These are phyloP conservation scores for Apaloderma vittatum DNA, from an alignment of 2,113 vertebrate species.

Conservation along the genomic window DNA sequence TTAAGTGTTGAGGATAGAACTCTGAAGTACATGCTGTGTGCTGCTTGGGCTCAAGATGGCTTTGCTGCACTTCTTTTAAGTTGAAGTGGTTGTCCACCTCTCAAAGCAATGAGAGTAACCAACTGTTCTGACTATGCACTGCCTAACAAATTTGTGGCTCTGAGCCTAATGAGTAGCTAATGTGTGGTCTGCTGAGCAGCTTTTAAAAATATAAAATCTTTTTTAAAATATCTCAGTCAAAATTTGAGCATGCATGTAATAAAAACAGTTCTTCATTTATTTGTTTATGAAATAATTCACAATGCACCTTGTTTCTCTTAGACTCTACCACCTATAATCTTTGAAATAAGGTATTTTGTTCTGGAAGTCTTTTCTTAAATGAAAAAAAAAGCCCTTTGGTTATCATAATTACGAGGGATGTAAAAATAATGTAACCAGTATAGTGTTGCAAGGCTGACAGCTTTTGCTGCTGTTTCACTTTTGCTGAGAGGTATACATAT, in stretches of 20 bases:
- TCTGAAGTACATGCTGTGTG: background rate
- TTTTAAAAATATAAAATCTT: background rate
- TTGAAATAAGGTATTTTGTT: background rate
- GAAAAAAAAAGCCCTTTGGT: accelerated
- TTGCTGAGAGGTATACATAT: too few relatives aligned
- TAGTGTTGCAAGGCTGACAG: background rate
- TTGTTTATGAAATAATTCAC: background rate
- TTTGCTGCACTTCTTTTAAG: background rate
- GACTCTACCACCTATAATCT: background rate
- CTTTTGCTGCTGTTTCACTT: background rate
- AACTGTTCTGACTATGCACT: background rate
- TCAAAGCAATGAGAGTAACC: background rate
- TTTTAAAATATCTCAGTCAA: background rate
- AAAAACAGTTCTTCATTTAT: background rate
- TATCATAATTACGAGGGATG: background rate
- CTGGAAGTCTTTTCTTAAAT: background rate
- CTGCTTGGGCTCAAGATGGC: background rate
- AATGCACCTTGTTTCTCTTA: background rate
- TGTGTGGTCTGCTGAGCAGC: background rate
- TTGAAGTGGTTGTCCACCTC: background rate
- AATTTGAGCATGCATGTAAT: background rate
- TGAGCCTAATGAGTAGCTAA: background rate
- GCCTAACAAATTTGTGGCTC: background rate
- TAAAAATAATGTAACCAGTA: background rate
- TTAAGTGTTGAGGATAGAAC: background rate